phyloP scores from a whole-genome alignment of 1,140 invertebrate species.

The Drosophila mauritiana region DNA sequence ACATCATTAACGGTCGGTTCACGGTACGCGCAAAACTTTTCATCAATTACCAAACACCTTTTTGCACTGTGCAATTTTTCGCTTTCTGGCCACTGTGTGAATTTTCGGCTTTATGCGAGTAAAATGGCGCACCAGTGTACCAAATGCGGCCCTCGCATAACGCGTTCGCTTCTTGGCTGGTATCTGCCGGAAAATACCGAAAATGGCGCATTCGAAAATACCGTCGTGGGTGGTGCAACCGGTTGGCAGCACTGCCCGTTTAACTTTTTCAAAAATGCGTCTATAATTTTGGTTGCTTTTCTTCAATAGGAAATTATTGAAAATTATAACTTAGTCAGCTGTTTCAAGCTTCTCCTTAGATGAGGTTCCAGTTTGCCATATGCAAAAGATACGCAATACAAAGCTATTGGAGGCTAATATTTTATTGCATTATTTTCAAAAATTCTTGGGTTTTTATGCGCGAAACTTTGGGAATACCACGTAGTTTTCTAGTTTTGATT shows the following conservation, averaged over 20 bases:
- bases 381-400: too few species aligned
- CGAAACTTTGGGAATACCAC: too few species aligned
- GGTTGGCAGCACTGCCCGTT: slow-evolving; percentile 7
- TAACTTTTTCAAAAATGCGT: neutral
- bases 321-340: too few species aligned
- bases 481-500: too few species aligned
- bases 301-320: too few species aligned
- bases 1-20: slow-evolving; percentile 23
- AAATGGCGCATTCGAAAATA: neutral
- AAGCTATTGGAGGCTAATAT: neutral
- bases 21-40: slow-evolving; percentile 31
- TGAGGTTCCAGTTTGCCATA: too few species aligned
- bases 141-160: slow-evolving; percentile 20
- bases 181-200: neutral
- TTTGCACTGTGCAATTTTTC: slow-evolving; percentile 61
- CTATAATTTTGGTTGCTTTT: neutral
- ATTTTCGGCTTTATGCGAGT: slow-evolving; percentile 53
- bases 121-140: slow-evolving; percentile 73
- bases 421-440: neutral
- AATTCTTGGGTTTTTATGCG: too few species aligned
- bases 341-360: too few species aligned
- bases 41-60: slow-evolving; percentile 50
- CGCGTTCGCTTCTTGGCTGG: neutral
- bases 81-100: slow-evolving; percentile 74
- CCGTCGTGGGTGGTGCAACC: neutral